phyloP scores from a whole-genome alignment of 2,797 vertebrate genomes.

The Cyclopterus lumpus region DNA sequence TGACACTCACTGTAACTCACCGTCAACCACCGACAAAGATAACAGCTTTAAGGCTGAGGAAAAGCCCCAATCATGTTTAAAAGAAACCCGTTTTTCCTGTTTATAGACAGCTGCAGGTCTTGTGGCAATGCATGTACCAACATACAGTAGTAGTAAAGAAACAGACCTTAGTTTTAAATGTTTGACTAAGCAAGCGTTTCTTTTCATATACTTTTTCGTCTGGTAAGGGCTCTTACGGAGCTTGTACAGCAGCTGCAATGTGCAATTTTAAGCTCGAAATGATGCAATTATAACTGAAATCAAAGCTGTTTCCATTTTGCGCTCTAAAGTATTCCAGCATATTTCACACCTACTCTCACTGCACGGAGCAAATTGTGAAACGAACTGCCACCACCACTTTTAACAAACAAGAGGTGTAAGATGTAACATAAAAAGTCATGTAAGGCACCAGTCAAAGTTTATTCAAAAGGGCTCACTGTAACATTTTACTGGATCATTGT shows the following conservation, averaged over 20 bases:
- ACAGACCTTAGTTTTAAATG: background rate
- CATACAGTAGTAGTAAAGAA: background rate
- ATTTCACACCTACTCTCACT: constrained; percentile 23
- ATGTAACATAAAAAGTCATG: background rate
- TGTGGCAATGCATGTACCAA: background rate
- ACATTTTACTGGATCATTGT: background rate
- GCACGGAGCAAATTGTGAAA: constrained; percentile 10
- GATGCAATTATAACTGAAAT: constrained; percentile 41
- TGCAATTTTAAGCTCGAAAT: constrained; percentile 41
- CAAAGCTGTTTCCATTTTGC: constrained; percentile 23
- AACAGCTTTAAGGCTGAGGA: constrained; percentile 1
- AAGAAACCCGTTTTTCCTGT: constrained; percentile 1
- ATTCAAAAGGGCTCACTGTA: constrained; percentile 7
- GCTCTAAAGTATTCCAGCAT: constrained; percentile 14
- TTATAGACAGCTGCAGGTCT: constrained; percentile 1
- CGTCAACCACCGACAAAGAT: background rate
- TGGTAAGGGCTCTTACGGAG: background rate
- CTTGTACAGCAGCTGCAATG: constrained; percentile 12
- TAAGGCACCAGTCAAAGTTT: background rate
- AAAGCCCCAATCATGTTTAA: background rate
- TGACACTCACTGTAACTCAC: no score
- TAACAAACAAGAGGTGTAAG: background rate
- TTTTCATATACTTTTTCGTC: background rate
- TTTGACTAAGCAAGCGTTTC: background rate
- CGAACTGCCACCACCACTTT: background rate